These are phyloP conservation scores for Manis pentadactyla DNA, from an alignment of 2,797 vertebrate genomes.

Conservation along the genomic window DNA sequence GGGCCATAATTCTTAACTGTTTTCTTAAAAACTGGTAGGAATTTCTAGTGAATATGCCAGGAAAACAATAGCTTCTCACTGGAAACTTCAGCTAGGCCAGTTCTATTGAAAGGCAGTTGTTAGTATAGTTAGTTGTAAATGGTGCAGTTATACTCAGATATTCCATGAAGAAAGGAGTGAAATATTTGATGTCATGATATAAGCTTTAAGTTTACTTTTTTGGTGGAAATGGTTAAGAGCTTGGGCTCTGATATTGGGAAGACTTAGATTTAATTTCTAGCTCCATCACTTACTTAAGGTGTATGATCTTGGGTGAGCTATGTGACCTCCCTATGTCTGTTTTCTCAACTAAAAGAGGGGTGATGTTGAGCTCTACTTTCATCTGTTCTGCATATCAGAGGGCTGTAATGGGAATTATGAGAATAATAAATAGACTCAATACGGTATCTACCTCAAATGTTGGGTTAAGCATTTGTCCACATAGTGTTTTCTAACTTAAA, in stretches of 20 bases:
- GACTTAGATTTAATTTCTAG: neutral
- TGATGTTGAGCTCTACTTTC: neutral
- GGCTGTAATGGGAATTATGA: neutral
- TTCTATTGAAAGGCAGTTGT: neutral
- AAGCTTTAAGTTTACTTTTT: neutral
- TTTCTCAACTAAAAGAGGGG: neutral
- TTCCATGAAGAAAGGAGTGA: neutral
- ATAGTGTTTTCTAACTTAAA: neutral
- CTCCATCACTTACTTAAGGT: neutral
- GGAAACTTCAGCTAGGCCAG: neutral
- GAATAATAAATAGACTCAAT: neutral
- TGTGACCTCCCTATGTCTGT: neutral
- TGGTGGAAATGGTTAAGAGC: neutral
- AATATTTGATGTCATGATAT: neutral
- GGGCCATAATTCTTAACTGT: neutral
- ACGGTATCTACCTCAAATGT: neutral
- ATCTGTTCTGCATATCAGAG: neutral
- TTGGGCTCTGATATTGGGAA: neutral
- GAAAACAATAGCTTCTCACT: neutral
- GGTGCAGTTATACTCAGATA: neutral
- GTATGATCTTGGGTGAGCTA: neutral
- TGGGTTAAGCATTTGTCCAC: neutral
- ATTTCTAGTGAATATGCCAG: neutral
- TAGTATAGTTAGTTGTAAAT: neutral
- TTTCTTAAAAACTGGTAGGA: neutral